A percentile compares a stretch with the other conserved stretches of the same genome.
Conservation (phyloP, 2,797 vertebrate species). For the Melanotaenia nigrans region DNA sequence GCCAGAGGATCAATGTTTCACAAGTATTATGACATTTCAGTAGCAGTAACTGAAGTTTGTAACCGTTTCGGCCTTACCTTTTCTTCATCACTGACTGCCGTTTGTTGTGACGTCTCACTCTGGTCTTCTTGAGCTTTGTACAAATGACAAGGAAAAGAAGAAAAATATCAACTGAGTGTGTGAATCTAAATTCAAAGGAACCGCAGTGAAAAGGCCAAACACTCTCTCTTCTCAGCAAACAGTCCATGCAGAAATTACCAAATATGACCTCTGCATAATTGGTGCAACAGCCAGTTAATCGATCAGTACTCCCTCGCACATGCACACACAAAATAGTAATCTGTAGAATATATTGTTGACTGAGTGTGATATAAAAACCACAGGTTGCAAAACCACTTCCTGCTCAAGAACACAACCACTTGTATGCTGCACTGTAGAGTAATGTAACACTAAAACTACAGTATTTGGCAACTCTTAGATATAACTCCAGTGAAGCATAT, state of each 20-base stretch:
- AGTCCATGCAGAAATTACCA: not conserved
- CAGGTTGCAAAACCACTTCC: conserved; percentile 86
- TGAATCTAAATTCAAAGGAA: conserved; percentile 26
- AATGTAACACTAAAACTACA: conserved; percentile 51
- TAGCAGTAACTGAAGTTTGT: conserved; percentile 29
- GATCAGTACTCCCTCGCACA: conserved; percentile 7
- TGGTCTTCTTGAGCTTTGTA: conserved; percentile 72
- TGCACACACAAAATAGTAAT: conserved; percentile 34
- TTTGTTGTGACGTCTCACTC: conserved; percentile 60
- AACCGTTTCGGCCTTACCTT: conserved; percentile 69
- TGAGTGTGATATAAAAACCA: conserved; percentile 84
- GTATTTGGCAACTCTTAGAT: conserved; percentile 29
- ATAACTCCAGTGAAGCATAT: not conserved
- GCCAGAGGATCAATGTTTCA: conserved; percentile 37
- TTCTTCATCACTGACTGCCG: conserved; percentile 58
- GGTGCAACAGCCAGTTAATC: conserved; percentile 7
- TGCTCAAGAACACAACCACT: conserved; percentile 78
- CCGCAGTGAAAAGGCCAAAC: not conserved
- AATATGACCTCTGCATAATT: not conserved
- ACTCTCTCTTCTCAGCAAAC: conserved; percentile 18
- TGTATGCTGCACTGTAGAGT: conserved; percentile 66
- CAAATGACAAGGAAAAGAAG: conserved; percentile 16
- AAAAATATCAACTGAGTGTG: not conserved
- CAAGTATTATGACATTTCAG: conserved; percentile 15
- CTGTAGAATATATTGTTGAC: conserved; percentile 53